Percentiles rank a stretch among this genome's conserved stretches.
Evolutionary conservation across 2,113 vertebrate genomes (phyloP).

Genomic region (Nesogale talazaci): DNA sequence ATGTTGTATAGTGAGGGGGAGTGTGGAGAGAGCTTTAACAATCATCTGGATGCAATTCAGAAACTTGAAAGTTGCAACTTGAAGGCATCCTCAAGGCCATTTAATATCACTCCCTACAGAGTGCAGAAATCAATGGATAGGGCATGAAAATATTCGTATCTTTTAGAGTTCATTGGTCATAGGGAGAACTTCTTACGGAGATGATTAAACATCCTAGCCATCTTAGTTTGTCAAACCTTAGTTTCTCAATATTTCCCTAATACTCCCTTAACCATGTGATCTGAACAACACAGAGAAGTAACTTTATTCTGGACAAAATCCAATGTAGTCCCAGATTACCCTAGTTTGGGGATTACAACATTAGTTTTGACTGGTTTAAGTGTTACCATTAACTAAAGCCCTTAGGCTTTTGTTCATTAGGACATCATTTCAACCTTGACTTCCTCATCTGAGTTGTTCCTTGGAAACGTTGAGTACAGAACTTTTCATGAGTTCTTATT

Average conservation of each 20-base stretch:
- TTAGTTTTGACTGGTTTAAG: background rate
- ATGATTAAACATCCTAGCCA: background rate
- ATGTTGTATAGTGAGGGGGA: constrained; percentile 44
- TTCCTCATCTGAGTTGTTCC: background rate
- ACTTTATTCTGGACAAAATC: constrained; percentile 10
- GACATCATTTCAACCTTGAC: background rate
- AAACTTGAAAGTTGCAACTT: constrained; percentile 33
- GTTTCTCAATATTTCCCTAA: background rate
- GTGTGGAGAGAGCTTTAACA: constrained; percentile 48
- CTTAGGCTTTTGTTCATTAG: background rate
- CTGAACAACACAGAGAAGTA: background rate
- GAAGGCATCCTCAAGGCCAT: constrained; percentile 52
- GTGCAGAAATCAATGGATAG: constrained; percentile 38
- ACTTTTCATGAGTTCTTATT: constrained; percentile 26
- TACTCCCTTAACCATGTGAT: background rate
- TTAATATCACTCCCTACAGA: constrained; percentile 27
- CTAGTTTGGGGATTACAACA: constrained; percentile 1
- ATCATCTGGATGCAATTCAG: constrained; percentile 59
- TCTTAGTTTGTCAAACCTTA: background rate
- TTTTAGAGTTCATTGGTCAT: constrained; percentile 37
- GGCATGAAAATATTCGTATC: constrained; percentile 42
- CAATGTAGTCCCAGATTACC: background rate
- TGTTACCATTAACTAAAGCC: background rate
- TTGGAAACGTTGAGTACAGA: background rate
- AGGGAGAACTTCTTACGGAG: constrained; percentile 41